Evolutionary conservation across 2,888 invertebrate genomes (phyloP), one percentile per base, ranked within the genome.

Genomic region (Clistopyga incitator): DNA sequence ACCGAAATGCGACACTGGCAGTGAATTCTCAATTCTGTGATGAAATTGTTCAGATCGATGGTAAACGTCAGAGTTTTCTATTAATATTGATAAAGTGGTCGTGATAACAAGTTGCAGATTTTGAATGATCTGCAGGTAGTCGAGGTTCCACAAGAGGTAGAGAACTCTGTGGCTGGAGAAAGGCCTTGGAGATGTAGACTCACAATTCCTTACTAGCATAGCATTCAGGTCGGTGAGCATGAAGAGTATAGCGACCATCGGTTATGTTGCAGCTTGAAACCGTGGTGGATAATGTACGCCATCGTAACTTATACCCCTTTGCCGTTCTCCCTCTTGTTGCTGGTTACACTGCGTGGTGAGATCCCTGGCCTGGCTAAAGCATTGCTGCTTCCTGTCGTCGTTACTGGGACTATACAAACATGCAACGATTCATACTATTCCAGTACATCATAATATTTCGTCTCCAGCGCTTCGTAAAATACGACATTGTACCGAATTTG

Each of bases 401-500:
- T 81, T 77, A 71, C 71, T 29, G 59, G 76, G 54, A 77, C 59
- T 74, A 65, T 70, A 74, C 67, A 71, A 47, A 47, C 61, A 34
- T 61, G 52, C 52, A 45, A 68, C 67, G 34, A 23, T 6, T 42
- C 56, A n/a, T 67, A 34, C 59, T 74, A 79, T 72, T 50, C 78
- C 84, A 86, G 86, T 87, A 88, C 87, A 88, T 88, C 88, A 86
- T 89, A 87, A 87, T 87, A 87, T 89, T 87, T 86, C 86, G 85
- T 81, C 82, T 64, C 50, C 42, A 70, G 82, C 86, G 87, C 88
- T 89, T 88, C 87, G 86, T 87, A 84, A 89, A 90, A 91, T 88
- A 86, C 89, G 87, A 90, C 89, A 88, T 88, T 89, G 88, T 84
- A 88, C 89, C 89, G 89, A 90, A 91, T 89, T 89, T 89, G 89